Evolutionary conservation across 2,888 invertebrate species (phyloP).

Genomic region (Muscina levida): DNA sequence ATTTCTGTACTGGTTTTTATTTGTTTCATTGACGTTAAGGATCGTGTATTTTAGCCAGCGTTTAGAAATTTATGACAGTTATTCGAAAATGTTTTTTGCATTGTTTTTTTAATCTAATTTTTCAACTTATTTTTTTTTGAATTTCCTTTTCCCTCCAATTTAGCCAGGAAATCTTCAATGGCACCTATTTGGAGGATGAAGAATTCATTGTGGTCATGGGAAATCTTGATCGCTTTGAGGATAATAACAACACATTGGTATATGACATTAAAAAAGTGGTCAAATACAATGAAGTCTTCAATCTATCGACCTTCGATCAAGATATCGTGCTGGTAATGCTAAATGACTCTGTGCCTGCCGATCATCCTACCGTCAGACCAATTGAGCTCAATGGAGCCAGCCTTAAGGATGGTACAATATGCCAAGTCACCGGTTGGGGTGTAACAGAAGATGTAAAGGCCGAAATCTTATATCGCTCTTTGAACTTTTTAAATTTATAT

Average conservation of each 20-base stretch:
- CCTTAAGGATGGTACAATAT: slow-evolving; percentile 67
- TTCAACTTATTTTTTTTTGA: too few species aligned
- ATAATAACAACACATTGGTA: slow-evolving; percentile 70
- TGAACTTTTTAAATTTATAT: not conserved
- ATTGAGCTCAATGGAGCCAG: slow-evolving; percentile 69
- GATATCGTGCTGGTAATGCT: slow-evolving; percentile 75
- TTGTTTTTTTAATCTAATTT: too few species aligned
- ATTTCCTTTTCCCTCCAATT: not conserved
- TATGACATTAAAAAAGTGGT: slow-evolving; percentile 70
- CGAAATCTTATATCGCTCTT: slow-evolving; percentile 12
- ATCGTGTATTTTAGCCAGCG: too few species aligned
- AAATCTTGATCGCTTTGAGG: slow-evolving; percentile 74
- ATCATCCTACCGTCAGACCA: slow-evolving; percentile 73
- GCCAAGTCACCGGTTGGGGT: slow-evolving; percentile 78
- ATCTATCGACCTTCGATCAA: slow-evolving; percentile 70
- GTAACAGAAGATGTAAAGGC: slow-evolving; percentile 69
- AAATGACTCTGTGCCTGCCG: slow-evolving; percentile 71
- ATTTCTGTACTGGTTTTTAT: too few species aligned
- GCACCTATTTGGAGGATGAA: slow-evolving; percentile 68
- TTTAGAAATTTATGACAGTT: too few species aligned
- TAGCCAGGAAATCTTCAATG: slow-evolving; percentile 56
- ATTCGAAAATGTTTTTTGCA: too few species aligned
- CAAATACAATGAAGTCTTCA: slow-evolving; percentile 65
- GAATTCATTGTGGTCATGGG: slow-evolving; percentile 76
- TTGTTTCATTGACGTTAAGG: too few species aligned